Evolutionary conservation across 2,797 vertebrate species (phyloP), one percentile per base, ranked within the genome.

Genomic region (Prunella strophiata): DNA sequence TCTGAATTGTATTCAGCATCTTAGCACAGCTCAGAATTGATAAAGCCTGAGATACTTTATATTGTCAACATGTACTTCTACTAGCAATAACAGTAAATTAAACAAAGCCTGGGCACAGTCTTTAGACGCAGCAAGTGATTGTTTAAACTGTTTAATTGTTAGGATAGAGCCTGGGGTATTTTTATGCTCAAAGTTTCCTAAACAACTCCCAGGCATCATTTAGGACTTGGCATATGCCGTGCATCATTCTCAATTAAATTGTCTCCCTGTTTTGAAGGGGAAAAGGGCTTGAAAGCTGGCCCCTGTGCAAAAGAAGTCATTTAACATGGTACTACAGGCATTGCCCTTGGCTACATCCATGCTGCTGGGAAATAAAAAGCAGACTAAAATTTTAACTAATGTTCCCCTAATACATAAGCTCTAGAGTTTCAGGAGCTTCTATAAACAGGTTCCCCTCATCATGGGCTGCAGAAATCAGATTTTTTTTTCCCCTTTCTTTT

Each of bases 131-230:
- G 47, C 50, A 87, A 89, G 29, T 58, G 51, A 67, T 77, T 74
- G 63, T 84, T 94, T 62, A 81, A 42, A 26, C n/a, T 54, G 27
- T 71, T 89, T 93, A 94, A 88, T 91, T 94, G 76, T 65, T 93
- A 72, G n/a, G 38, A 11, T 72, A 81, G n/a, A 81, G 50, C 76
- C 79, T 78, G 58, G 27, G 58, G 76, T 54, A 65, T 80, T 91
- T 89, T 85, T 71, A n/a, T 47, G 18, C 26, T 93, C 73, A 42
- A 45, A 77, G 88, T 80, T 86, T 94, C 72, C 89, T 68, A 81
- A 96, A 90, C 71, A 92, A 34, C 89, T 96, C 40, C 76, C 70
- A 91, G 89, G 66, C 62, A 72, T 80, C 83, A 91, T 94, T 89
- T 84, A 86, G 66, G 79, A 78, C 43, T 93, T 88, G 62, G 73